Evolutionary conservation across 2,113 vertebrate genomes (phyloP).

Genomic region (Girardinichthys multiradiatus): DNA sequence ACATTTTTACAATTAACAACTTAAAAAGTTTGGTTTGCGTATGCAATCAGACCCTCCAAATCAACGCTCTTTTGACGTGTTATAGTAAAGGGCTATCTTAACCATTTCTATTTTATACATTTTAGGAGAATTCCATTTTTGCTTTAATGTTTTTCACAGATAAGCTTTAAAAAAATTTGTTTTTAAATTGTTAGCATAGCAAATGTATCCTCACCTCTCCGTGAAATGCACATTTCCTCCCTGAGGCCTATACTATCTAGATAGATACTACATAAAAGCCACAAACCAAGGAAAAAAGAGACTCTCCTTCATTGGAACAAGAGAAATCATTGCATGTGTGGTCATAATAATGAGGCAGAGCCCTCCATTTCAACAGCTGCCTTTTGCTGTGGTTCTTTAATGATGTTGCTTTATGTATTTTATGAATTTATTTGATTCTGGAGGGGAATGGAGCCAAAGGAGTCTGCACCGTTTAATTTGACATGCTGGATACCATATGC

Average conservation of each 20-base stretch:
- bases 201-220: conserved; percentile 29
- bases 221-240: conserved; percentile 72
- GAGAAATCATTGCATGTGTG: conserved; percentile 58
- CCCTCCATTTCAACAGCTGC: conserved; percentile 55
- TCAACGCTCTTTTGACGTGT: no score
- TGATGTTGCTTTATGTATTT: conserved; percentile 60
- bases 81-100: no score
- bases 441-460: conserved; percentile 52
- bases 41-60: no score
- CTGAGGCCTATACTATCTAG: conserved; percentile 42
- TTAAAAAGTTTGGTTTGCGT: no score
- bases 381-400: conserved; percentile 67
- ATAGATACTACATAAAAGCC: conserved; percentile 65
- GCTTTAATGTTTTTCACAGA: conserved; percentile 50
- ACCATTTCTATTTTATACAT: no score
- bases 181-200: conserved; percentile 21
- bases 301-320: conserved; percentile 67
- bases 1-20: no score
- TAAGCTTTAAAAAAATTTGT: conserved; percentile 30
- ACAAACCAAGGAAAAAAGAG: conserved; percentile 56
- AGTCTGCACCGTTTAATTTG: conserved; percentile 51
- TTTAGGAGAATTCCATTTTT: no score
- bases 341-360: conserved; percentile 65
- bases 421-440: conserved; percentile 64
- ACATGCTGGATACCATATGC: conserved; percentile 29